Evolutionary conservation across 30 jellyfish, hydroid and myxozoan genomes (phyloP).

Genomic region (Turritopsis rubra): DNA sequence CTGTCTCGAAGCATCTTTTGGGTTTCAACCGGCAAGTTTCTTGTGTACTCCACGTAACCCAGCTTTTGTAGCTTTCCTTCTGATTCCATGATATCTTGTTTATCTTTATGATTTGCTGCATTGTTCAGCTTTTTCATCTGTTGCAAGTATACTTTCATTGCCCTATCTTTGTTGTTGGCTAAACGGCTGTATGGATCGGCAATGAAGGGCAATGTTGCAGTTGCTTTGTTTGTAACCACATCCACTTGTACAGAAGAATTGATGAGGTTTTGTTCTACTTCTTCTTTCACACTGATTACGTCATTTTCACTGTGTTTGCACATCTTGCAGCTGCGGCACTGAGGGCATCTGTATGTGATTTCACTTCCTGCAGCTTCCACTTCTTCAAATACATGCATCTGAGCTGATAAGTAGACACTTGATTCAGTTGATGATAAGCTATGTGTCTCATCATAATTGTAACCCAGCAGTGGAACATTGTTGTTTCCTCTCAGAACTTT

Average conservation of each 20-base stretch:
- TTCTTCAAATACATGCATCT: background rate
- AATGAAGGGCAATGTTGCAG: background rate
- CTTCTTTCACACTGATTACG: too few relatives aligned
- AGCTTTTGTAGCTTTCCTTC: too few relatives aligned
- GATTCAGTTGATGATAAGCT: background rate
- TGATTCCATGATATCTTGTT: too few relatives aligned
- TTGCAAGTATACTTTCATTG: background rate
- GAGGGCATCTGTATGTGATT: too few relatives aligned
- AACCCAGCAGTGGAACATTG: background rate
- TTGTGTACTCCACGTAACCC: too few relatives aligned
- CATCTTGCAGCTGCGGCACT: too few relatives aligned
- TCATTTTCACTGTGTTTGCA: too few relatives aligned
- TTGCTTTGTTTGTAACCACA: background rate
- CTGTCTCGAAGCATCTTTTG: too few relatives aligned
- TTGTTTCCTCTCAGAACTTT: background rate
- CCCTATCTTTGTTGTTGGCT: conserved; percentile 8
- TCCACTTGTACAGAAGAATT: background rate
- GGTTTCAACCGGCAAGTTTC: too few relatives aligned
- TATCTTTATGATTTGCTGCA: too few relatives aligned
- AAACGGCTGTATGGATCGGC: background rate
- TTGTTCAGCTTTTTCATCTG: background rate
- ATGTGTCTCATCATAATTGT: background rate
- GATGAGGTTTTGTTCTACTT: conserved; percentile 7
- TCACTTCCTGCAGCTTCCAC: too few relatives aligned
- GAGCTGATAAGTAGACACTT: background rate